Percentiles rank a stretch among this genome's conserved stretches.
Evolutionary conservation across 2,113 vertebrate species (phyloP).

Genomic region (Axis porcinus): DNA sequence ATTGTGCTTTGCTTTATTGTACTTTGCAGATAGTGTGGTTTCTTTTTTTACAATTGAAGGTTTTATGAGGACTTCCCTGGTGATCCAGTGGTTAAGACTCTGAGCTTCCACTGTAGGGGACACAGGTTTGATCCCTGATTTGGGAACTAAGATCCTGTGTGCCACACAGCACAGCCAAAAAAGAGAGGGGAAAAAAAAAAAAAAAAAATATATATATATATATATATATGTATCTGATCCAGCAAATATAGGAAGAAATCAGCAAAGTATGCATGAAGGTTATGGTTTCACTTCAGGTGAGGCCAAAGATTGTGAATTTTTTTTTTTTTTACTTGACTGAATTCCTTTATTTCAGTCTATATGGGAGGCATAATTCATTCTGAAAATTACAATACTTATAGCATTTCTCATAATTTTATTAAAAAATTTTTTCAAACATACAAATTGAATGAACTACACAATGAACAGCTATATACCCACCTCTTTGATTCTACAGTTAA

Average conservation of each 20-base stretch:
- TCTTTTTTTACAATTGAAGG: neutral
- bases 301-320: neutral
- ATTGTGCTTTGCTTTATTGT: neutral
- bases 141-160: neutral
- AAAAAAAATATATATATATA: neutral
- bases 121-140: neutral
- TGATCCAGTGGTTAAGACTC: neutral
- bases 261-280: neutral
- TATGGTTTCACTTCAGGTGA: neutral
- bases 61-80: neutral
- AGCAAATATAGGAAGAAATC: neutral
- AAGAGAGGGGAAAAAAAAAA: neutral
- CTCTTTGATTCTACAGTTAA: neutral
- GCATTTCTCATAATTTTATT: neutral
- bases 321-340: neutral
- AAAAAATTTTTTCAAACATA: neutral
- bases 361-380: neutral
- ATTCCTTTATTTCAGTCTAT: neutral
- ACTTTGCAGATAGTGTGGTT: neutral
- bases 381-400: neutral
- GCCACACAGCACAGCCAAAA: accelerated
- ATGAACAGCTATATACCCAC: neutral
- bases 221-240: neutral
- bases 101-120: neutral
- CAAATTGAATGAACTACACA: neutral